Conservation (phyloP, 2,797 vertebrate genomes). For the Acipenser oxyrinchus region DNA sequence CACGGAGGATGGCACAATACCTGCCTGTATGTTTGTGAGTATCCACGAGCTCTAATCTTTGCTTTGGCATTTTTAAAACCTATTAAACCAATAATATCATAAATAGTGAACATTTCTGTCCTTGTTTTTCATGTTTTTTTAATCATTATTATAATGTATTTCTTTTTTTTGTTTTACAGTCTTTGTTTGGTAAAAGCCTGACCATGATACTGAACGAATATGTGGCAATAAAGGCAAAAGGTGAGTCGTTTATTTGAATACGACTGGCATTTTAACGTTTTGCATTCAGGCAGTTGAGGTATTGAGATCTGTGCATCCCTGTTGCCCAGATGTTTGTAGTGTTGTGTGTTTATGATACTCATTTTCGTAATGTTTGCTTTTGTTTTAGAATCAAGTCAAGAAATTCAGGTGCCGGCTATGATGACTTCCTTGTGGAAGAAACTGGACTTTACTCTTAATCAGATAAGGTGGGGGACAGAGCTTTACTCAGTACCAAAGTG, state of each 20-base stretch:
- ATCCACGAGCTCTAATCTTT: not conserved
- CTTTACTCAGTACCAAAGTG: no score
- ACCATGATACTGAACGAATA: constrained; percentile 94
- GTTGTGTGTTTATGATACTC: not conserved
- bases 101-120: not conserved
- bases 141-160: not conserved
- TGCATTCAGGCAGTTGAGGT: not conserved
- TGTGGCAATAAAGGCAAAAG: constrained; percentile 85
- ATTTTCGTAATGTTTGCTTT: not conserved
- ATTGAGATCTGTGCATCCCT: no score
- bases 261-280: not conserved
- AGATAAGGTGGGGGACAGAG: constrained; percentile 76
- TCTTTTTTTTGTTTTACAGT: constrained; percentile 58
- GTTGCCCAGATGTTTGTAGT: not conserved
- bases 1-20: constrained; percentile 80
- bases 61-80: not conserved
- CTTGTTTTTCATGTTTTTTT: not conserved
- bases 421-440: constrained; percentile 97
- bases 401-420: constrained; percentile 72
- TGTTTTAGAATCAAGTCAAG: constrained; percentile 51
- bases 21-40: constrained; percentile 92
- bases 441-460: constrained; percentile 89
- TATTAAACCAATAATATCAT: no score
- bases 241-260: constrained; percentile 45
- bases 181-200: constrained; percentile 92